A percentile compares a stretch with the other conserved stretches of the same genome.
phyloP scores from a whole-genome alignment of 1,140 invertebrate species.

The Tetragnatha versicolor region DNA sequence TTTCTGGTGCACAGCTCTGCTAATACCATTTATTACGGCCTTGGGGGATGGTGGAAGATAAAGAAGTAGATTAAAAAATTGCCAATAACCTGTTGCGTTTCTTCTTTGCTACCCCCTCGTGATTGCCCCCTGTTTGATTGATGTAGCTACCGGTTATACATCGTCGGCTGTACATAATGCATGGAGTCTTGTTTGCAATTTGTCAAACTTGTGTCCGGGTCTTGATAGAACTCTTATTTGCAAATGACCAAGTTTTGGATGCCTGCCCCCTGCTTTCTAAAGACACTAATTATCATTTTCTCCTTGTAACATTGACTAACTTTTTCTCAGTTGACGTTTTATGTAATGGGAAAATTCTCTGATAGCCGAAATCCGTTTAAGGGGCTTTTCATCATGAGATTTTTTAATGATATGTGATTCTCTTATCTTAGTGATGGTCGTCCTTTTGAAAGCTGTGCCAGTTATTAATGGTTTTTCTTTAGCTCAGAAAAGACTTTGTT shows the following conservation, averaged over 20 bases:
- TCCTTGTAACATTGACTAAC: too few species aligned
- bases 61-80: conserved; percentile 42
- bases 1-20: conserved; percentile 11
- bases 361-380: too few species aligned
- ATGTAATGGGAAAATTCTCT: too few species aligned
- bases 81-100: conserved; percentile 32
- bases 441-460: too few species aligned
- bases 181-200: conserved; percentile 19
- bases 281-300: neutral
- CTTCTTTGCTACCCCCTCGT: neutral
- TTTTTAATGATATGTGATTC: too few species aligned
- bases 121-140: neutral
- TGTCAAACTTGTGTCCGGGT: conserved; percentile 41
- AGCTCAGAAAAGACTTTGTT: too few species aligned
- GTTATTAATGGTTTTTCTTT: too few species aligned
- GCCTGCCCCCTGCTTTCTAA: neutral
- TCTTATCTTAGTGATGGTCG: too few species aligned
- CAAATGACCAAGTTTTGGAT: conserved; percentile 3
- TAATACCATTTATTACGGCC: conserved; percentile 17
- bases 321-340: too few species aligned
- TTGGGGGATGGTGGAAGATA: conserved; percentile 10
- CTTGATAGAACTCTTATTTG: conserved; percentile 36
- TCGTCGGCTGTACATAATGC: neutral
- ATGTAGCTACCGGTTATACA: conserved; percentile 14
- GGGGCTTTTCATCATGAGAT: too few species aligned